Percentiles rank a stretch among this genome's conserved stretches.
Conservation (phyloP, 2,797 vertebrate species). For the Garrulus glandarius region DNA sequence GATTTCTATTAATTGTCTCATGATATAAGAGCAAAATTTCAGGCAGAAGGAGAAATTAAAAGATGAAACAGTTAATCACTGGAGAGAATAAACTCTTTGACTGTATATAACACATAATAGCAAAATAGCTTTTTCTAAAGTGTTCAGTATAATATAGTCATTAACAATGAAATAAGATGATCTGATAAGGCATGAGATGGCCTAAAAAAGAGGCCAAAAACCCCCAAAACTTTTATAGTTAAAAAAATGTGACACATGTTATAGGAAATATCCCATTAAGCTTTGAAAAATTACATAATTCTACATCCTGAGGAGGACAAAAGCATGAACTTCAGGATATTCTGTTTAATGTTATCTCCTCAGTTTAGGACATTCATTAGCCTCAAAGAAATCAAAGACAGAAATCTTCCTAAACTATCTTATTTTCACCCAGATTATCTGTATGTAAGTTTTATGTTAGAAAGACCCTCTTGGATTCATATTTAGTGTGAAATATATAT, state of each 20-base stretch:
- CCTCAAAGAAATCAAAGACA: not conserved
- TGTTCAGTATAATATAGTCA: not conserved
- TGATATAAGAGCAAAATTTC: not conserved
- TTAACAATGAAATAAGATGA: not conserved
- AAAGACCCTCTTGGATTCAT: not conserved
- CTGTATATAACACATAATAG: not conserved
- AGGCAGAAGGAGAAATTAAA: not conserved
- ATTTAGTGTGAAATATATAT: not conserved
- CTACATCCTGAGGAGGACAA: not conserved
- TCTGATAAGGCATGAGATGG: not conserved
- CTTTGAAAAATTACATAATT: not conserved
- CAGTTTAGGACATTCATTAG: not conserved
- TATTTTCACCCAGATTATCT: not conserved
- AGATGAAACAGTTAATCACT: not conserved
- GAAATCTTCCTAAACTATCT: not conserved
- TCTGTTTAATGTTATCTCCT: not conserved
- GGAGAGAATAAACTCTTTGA: not conserved
- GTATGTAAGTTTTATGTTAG: not conserved
- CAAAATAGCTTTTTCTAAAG: not conserved
- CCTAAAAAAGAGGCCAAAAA: not conserved
- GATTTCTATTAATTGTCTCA: not conserved
- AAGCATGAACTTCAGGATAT: not conserved
- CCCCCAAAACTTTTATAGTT: accelerated
- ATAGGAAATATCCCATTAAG: not conserved
- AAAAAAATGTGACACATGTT: not conserved